phyloP scores from a whole-genome alignment of 2,888 invertebrate species.

The Pharmacophagus antenor region DNA sequence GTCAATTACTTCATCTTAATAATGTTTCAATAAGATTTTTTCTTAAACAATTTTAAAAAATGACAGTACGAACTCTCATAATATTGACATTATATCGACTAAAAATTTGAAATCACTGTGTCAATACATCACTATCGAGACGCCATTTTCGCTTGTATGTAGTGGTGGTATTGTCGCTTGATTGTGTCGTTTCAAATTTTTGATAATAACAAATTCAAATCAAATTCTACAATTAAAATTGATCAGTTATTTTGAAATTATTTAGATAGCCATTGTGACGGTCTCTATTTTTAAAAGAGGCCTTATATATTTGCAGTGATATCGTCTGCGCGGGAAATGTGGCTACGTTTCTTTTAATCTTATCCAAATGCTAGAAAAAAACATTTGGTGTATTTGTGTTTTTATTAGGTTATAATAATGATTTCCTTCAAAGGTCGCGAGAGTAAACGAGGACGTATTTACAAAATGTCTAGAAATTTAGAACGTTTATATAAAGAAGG shows the following conservation, averaged over 20 bases:
- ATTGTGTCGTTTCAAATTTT: constrained; percentile 42
- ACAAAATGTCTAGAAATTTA: constrained; percentile 62
- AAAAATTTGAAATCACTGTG: not conserved
- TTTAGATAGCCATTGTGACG: constrained; percentile 1
- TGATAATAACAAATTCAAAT: constrained; percentile 33
- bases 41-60: not conserved
- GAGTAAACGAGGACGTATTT: constrained; percentile 50
- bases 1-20: too few relatives aligned
- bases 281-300: constrained; percentile 9
- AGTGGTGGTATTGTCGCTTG: constrained; percentile 39
- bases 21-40: too few relatives aligned
- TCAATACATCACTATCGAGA: constrained; percentile 54
- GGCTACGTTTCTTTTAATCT: constrained; percentile 53
- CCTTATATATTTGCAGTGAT: constrained; percentile 38
- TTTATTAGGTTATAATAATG: constrained; percentile 42
- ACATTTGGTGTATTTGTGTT: constrained; percentile 31
- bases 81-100: constrained; percentile 9
- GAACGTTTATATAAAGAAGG: constrained; percentile 67
- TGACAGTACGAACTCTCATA: not conserved
- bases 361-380: constrained; percentile 39
- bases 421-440: constrained; percentile 64
- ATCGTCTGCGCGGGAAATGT: constrained; percentile 78
- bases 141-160: constrained; percentile 67
- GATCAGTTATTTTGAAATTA: constrained; percentile 27
- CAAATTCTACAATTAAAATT: constrained; percentile 41